Evolutionary conservation across 2,888 invertebrate genomes (phyloP).

Genomic region (Hydrotaea cyrtoneurina): DNA sequence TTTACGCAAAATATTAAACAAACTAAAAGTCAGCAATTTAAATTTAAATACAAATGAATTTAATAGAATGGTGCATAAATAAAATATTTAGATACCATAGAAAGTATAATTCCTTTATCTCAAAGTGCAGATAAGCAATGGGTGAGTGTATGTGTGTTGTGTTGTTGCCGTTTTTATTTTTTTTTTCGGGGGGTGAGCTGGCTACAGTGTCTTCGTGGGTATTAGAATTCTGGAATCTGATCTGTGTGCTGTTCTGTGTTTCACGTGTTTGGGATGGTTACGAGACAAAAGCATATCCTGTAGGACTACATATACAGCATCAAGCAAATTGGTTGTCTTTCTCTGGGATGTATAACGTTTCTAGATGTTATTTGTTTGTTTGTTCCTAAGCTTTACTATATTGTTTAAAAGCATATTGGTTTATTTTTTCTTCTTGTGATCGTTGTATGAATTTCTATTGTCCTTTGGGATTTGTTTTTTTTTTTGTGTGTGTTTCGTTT

Average conservation of each 20-base stretch:
- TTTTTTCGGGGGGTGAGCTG: conserved; percentile 8
- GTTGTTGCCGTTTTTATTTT: conserved; percentile 20
- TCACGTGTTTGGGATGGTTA: no score
- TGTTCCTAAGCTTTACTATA: conserved; percentile 14
- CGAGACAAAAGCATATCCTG: no score
- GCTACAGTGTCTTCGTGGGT: conserved; percentile 44
- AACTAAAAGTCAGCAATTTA: background rate
- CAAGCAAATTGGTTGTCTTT: conserved; percentile 27
- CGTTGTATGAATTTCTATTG: background rate
- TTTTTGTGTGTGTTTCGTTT: no score
- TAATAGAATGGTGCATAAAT: conserved; percentile 42
- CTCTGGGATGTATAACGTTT: background rate
- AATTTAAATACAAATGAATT: background rate
- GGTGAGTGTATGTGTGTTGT: conserved; percentile 13
- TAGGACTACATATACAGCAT: conserved; percentile 41
- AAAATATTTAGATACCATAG: conserved; percentile 39
- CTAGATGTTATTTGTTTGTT: background rate
- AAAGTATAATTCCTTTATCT: background rate
- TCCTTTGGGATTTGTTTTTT: no score
- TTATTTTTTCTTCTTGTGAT: no score
- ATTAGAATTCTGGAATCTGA: conserved; percentile 33
- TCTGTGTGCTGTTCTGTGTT: conserved; percentile 11
- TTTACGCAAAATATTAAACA: background rate
- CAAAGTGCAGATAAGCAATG: conserved; percentile 7
- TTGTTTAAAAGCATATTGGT: conserved; percentile 17